Evolutionary conservation across 2,113 vertebrate genomes (phyloP).

Genomic region (Pipa parva): DNA sequence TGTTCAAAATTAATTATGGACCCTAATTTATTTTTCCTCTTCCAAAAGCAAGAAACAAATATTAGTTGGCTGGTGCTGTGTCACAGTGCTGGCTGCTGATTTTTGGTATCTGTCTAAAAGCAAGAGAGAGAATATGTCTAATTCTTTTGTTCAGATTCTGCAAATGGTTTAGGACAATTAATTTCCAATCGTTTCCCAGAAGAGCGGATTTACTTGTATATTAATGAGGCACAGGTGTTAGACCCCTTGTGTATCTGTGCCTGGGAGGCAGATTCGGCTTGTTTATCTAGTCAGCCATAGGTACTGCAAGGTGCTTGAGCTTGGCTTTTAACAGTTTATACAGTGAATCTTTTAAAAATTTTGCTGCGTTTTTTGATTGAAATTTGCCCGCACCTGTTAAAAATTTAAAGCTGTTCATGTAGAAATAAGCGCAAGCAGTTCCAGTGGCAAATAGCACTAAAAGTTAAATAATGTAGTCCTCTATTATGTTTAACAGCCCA

Average conservation of each 20-base stretch:
- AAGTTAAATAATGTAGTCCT: slow-evolving; percentile 65
- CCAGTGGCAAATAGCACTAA: slow-evolving; percentile 63
- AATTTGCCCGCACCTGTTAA: slow-evolving; percentile 73
- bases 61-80: slow-evolving; percentile 30
- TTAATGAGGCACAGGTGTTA: slow-evolving; percentile 84
- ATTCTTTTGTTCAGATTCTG: slow-evolving; percentile 72
- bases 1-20: too few relatives aligned
- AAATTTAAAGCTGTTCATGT: slow-evolving; percentile 72
- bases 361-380: slow-evolving; percentile 58
- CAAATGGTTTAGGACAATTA: slow-evolving; percentile 81
- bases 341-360: slow-evolving; percentile 64
- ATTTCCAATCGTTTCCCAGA: slow-evolving; percentile 80
- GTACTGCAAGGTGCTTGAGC: slow-evolving; percentile 69
- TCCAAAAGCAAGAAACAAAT: slow-evolving; percentile 11
- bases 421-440: slow-evolving; percentile 64
- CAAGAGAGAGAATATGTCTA: slow-evolving; percentile 55
- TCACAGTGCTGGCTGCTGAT: slow-evolving; percentile 46
- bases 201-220: slow-evolving; percentile 77
- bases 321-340: slow-evolving; percentile 72
- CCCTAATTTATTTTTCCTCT: too few relatives aligned
- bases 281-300: slow-evolving; percentile 75
- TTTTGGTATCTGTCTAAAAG: slow-evolving; percentile 53
- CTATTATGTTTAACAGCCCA: slow-evolving; percentile 62
- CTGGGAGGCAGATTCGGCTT: slow-evolving; percentile 76
- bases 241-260: slow-evolving; percentile 71